phyloP scores from a whole-genome alignment of 1,140 invertebrate genomes.

The Maconellicoccus hirsutus region DNA sequence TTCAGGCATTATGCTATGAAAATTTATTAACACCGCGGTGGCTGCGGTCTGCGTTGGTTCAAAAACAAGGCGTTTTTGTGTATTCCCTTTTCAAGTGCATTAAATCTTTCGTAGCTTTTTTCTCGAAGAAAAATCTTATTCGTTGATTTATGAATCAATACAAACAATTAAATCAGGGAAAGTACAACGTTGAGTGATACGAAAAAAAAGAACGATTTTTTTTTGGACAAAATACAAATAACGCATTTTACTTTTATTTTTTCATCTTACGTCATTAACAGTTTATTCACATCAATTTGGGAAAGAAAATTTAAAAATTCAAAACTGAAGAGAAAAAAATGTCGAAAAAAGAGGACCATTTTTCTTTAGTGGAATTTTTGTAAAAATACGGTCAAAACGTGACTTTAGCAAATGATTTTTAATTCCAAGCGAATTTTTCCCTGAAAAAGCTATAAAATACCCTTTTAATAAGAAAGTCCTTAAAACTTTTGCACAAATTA shows the following conservation, averaged over 20 bases:
- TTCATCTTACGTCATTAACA: not conserved
- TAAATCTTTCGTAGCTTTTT: not conserved
- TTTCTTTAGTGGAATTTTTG: not conserved
- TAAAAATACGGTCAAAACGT: slow-evolving; percentile 22
- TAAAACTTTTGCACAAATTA: slow-evolving; percentile 22
- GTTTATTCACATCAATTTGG: slow-evolving; percentile 5
- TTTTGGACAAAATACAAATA: not conserved
- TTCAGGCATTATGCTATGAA: not conserved
- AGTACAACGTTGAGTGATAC: too few species aligned
- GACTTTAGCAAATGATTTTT: slow-evolving; percentile 20
- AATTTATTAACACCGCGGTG: not conserved
- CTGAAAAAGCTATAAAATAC: slow-evolving; percentile 21
- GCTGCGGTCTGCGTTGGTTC: not conserved
- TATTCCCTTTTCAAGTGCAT: not conserved
- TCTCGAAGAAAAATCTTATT: not conserved
- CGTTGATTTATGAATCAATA: too few species aligned
- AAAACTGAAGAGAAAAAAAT: not conserved
- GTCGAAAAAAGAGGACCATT: not conserved
- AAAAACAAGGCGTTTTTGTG: not conserved
- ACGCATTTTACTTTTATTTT: not conserved
- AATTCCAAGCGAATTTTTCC: slow-evolving; percentile 15
- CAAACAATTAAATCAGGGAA: too few species aligned
- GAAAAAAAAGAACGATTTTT: not conserved
- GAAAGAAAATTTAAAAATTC: slow-evolving; percentile 5
- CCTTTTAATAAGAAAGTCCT: slow-evolving; percentile 22